A percentile compares a stretch with the other conserved stretches of the same genome.
Conservation (phyloP, 1,140 invertebrate species). For the Dufourea novaeangliae region DNA sequence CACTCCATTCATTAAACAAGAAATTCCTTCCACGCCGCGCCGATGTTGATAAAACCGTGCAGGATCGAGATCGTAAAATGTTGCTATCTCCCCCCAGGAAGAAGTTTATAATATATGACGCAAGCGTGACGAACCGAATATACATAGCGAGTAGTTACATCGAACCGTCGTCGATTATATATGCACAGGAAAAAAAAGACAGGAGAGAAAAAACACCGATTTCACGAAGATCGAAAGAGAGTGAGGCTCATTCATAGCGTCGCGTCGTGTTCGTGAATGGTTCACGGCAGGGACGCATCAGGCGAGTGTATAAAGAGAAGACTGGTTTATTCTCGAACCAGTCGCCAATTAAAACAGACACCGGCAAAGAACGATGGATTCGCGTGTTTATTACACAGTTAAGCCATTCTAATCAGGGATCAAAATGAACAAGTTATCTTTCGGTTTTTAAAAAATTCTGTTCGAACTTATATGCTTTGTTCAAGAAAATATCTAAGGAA, state of each 20-base stretch:
- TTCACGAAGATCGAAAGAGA: constrained; percentile 22
- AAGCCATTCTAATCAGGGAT: constrained; percentile 55
- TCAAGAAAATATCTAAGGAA: too few relatives aligned
- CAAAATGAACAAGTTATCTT: too few relatives aligned
- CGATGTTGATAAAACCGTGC: background rate
- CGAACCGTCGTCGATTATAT: too few relatives aligned
- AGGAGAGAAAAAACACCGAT: background rate
- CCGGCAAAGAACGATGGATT: constrained; percentile 49
- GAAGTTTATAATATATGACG: background rate
- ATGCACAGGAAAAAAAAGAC: background rate
- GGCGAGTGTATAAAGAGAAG: constrained; percentile 20
- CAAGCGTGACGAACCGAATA: background rate
- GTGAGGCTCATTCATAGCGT: constrained; percentile 58
- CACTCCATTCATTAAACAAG: too few relatives aligned
- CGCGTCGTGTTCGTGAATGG: constrained; percentile 64
- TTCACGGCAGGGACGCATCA: background rate
- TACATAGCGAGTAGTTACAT: too few relatives aligned
- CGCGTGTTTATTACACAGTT: constrained; percentile 64
- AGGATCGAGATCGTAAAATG: background rate
- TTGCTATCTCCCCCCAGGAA: background rate
- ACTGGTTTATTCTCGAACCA: constrained; percentile 64
- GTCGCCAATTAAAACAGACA: constrained; percentile 65
- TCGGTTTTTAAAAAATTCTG: too few relatives aligned
- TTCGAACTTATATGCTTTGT: too few relatives aligned
- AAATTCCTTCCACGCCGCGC: background rate